phyloP scores from a whole-genome alignment of 2,113 vertebrate species.

The Cololabis saira region DNA sequence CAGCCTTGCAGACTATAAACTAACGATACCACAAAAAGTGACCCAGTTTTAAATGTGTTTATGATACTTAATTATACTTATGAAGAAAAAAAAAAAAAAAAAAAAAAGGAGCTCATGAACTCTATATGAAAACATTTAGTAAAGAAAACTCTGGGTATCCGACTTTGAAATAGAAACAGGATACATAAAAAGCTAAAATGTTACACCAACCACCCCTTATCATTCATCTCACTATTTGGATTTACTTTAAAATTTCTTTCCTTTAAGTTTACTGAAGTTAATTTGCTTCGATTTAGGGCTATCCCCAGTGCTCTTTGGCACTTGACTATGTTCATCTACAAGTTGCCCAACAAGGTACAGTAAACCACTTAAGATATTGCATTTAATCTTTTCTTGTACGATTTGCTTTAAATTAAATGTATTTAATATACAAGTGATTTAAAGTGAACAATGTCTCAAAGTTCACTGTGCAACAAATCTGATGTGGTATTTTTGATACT shows the following conservation, averaged over 20 bases:
- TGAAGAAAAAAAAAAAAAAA: constrained; percentile 18
- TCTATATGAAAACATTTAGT: constrained; percentile 69
- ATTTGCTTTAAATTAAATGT: constrained; percentile 41
- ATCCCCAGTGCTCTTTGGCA: constrained; percentile 81
- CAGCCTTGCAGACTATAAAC: constrained; percentile 23
- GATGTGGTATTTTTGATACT: constrained; percentile 52
- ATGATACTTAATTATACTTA: constrained; percentile 40
- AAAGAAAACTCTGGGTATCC: constrained; percentile 83
- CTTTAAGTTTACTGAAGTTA: constrained; percentile 81
- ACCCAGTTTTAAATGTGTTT: constrained; percentile 1
- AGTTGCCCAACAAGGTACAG: constrained; percentile 83
- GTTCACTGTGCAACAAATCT: constrained; percentile 57
- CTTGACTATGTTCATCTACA: constrained; percentile 81
- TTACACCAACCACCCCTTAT: constrained; percentile 80
- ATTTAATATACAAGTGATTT: constrained; percentile 62
- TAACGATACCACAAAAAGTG: constrained; percentile 41
- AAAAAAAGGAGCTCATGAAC: constrained; percentile 31
- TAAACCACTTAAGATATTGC: constrained; percentile 80
- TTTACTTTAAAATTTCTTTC: constrained; percentile 79
- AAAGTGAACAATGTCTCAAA: constrained; percentile 40
- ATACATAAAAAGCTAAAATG: constrained; percentile 65
- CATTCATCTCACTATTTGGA: constrained; percentile 70
- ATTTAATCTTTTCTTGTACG: constrained; percentile 61
- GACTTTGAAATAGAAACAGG: constrained; percentile 69
- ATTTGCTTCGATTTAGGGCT: constrained; percentile 77